Evolutionary conservation across 2,888 invertebrate species (phyloP).

Genomic region (Stomorhina lunata): DNA sequence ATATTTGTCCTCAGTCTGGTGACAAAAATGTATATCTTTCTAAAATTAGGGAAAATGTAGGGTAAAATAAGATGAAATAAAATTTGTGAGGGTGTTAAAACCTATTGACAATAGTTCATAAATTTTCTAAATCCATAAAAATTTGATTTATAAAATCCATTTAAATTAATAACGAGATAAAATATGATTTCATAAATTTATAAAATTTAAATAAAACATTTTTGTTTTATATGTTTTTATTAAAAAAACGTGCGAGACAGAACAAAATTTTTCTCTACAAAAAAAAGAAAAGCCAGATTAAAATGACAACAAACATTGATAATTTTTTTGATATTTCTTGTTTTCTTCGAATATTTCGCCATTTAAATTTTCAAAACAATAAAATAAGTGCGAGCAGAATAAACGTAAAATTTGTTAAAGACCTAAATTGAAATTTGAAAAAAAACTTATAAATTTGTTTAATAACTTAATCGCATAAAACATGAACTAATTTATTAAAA

Average conservation of each 20-base stretch:
- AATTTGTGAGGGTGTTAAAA: constrained; percentile 5
- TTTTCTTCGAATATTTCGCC: neutral
- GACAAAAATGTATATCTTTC: too few species aligned
- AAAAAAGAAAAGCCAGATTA: neutral
- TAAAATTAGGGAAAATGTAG: too few species aligned
- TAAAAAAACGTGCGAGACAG: constrained; percentile 24
- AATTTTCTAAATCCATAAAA: constrained; percentile 4
- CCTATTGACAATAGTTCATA: constrained; percentile 11
- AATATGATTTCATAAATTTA: constrained; percentile 22
- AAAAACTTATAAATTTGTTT: constrained; percentile 57
- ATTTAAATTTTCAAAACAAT: constrained; percentile 1
- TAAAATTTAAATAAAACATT: constrained; percentile 18
- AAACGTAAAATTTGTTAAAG: constrained; percentile 38
- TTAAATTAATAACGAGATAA: constrained; percentile 30
- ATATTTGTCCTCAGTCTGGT: too few species aligned
- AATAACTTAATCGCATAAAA: constrained; percentile 44
- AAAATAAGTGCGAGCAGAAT: constrained; percentile 25
- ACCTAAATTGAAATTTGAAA: constrained; percentile 46
- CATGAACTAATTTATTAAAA: constrained; percentile 27
- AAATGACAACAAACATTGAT: neutral
- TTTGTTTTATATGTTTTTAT: neutral
- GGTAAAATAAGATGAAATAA: too few species aligned
- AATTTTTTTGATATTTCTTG: neutral
- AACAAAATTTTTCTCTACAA: neutral
- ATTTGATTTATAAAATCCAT: constrained; percentile 45